These are phyloP conservation scores for Heliconius hewitsoni DNA, from an alignment of 1,140 invertebrate genomes.

Conservation along the genomic window DNA sequence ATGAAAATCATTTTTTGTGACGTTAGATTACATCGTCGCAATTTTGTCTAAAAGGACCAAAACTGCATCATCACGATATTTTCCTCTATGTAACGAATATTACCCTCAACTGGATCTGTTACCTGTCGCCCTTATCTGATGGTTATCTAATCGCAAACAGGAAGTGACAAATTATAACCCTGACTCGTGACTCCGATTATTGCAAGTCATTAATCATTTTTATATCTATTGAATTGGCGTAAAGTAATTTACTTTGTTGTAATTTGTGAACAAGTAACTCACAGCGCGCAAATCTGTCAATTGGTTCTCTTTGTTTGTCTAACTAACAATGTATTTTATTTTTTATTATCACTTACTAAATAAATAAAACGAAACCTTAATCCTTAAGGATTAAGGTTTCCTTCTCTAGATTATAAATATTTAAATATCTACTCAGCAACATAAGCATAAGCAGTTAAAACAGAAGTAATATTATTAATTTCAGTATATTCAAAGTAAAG, in stretches of 20 bases:
- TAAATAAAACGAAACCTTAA: neutral
- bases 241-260: neutral
- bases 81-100: neutral
- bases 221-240: neutral
- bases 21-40: neutral
- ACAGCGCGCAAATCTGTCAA: neutral
- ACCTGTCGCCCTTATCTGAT: neutral
- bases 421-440: neutral
- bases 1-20: no score
- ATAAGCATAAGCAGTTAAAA: neutral
- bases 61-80: neutral
- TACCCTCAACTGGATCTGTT: neutral
- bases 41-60: neutral
- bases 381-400: neutral
- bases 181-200: conserved; percentile 6
- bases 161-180: neutral
- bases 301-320: no score
- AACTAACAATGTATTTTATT: no score
- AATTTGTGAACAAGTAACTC: neutral
- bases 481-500: neutral
- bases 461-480: neutral
- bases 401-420: neutral
- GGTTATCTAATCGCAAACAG: neutral
- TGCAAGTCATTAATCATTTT: neutral
- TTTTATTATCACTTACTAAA: no score